These are phyloP conservation scores for Drosophila willistoni DNA, from an alignment of 1,140 invertebrate genomes.

Conservation along the genomic window DNA sequence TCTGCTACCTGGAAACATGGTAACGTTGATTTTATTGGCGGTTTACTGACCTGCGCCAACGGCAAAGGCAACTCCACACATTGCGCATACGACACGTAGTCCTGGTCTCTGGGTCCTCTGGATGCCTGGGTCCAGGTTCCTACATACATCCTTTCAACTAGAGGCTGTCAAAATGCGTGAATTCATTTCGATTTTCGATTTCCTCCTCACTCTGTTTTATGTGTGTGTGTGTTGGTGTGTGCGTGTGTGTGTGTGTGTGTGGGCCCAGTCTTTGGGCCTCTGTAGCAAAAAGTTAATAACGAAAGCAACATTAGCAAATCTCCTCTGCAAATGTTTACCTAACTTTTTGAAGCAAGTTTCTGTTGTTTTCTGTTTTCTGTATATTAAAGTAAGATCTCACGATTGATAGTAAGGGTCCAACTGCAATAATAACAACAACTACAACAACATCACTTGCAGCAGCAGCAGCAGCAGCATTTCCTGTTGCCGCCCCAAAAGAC, in stretches of 20 bases:
- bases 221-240: neutral
- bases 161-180: slow-evolving; percentile 67
- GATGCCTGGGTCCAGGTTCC: neutral
- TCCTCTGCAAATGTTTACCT: slow-evolving; percentile 49
- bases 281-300: slow-evolving; percentile 35
- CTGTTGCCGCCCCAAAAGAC: slow-evolving; percentile 49
- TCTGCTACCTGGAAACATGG: slow-evolving; percentile 19
- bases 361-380: slow-evolving; percentile 27
- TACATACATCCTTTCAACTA: neutral
- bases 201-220: neutral
- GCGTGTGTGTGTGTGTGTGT: slow-evolving; percentile 11
- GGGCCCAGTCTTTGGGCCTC: neutral
- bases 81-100: slow-evolving; percentile 68
- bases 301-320: slow-evolving; percentile 32
- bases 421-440: slow-evolving; percentile 19
- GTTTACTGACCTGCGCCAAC: slow-evolving; percentile 78
- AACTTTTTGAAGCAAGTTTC: slow-evolving; percentile 32
- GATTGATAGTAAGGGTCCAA: slow-evolving; percentile 67
- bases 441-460: neutral
- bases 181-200: slow-evolving; percentile 61
- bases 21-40: slow-evolving; percentile 78
- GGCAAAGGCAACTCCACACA: slow-evolving; percentile 51
- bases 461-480: slow-evolving; percentile 55
- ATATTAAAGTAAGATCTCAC: slow-evolving; percentile 63
- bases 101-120: slow-evolving; percentile 20